Evolutionary conservation across 2,797 vertebrate species (phyloP), one percentile per base, ranked within the genome.

Genomic region (Eleutherodactylus coqui): DNA sequence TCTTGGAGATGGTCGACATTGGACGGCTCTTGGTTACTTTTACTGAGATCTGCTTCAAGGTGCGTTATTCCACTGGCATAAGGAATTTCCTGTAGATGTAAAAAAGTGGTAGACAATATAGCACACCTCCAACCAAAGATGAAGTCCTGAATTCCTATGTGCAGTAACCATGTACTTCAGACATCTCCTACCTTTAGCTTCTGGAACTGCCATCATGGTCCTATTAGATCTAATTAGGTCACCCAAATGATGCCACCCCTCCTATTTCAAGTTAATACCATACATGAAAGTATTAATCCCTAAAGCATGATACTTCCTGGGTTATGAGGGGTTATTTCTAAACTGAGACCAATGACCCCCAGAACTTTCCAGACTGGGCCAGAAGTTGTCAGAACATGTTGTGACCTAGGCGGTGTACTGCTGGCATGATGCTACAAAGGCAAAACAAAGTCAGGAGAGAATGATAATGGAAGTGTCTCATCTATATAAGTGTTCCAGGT

Each of bases 1-100:
- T 95, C 97, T 82, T 89, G 95, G 53, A 98, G 91, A 34, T 92
- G 95, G 0, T 95, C 95, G 0, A 79, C 88, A 0, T 91, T 72
- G 0, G 91, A 82, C 0, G 90, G 32, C 2, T 92, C 92, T 0
- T 75, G 34, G 3, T 41, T 64, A 70, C 67, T 72, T 0, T 41
- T 91, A 85, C 91, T 92, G 75, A 97, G 92, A 88, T 94, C 90
- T 0, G 93, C 93, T 88, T 98, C 97, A 91, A 98, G 92, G 91
- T 98, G 96, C 9, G 94, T 93, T 24, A 98, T 94, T 91, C 92
- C 91, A 89, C 92, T 91, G 58, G 92, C 93, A 24, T 41, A 27
- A 0, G 47, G 79, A 24, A 34, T 9, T 36, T 84, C 88, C 88
- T 89, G 87, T 70, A 38, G 1, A 0, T 7, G 43, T 45, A 70